phyloP scores from a whole-genome alignment of 2,113 vertebrate genomes.

The Fregetta grallaria region DNA sequence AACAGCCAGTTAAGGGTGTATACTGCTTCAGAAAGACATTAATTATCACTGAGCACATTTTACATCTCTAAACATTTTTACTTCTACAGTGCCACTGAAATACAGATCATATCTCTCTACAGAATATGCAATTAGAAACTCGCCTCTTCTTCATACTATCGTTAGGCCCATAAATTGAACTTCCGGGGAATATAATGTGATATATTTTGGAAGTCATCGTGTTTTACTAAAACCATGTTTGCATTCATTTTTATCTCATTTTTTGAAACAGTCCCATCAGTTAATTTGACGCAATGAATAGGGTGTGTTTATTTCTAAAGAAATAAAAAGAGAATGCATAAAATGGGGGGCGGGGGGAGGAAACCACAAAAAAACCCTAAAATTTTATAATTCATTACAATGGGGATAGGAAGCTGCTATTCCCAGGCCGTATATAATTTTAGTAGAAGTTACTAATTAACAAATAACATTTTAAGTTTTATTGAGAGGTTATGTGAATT shows the following conservation, averaged over 20 bases:
- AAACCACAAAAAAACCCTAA: neutral
- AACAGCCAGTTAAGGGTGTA: neutral
- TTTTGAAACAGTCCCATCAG: neutral
- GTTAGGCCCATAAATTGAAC: neutral
- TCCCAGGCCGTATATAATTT: neutral
- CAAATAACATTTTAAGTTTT: neutral
- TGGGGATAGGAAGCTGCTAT: neutral
- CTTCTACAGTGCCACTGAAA: neutral
- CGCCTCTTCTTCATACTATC: neutral
- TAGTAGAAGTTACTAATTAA: neutral
- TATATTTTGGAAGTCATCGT: neutral
- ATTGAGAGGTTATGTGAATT: neutral
- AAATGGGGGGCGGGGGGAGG: neutral
- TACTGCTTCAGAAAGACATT: neutral
- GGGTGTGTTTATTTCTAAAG: neutral
- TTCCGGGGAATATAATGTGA: neutral
- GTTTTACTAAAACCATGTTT: neutral
- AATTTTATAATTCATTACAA: neutral
- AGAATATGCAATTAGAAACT: neutral
- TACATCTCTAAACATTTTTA: neutral
- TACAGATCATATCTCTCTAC: neutral
- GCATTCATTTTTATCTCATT: neutral
- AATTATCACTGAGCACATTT: neutral
- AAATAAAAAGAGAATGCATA: neutral
- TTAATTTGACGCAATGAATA: neutral